Evolutionary conservation across 2,113 vertebrate genomes (phyloP).

Genomic region (Okapia johnstoni): DNA sequence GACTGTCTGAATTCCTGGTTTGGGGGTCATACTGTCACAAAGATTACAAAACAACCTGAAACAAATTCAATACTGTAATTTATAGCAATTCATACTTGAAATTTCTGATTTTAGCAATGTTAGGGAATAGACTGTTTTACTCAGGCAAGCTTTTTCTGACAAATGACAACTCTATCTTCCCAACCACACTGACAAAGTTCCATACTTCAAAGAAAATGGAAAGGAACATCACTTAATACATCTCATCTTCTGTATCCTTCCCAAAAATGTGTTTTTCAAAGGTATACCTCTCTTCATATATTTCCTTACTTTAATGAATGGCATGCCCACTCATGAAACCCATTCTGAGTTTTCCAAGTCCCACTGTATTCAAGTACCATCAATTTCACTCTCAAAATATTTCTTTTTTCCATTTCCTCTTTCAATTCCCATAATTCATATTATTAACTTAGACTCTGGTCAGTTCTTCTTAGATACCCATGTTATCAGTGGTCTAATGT

Average conservation of each 20-base stretch:
- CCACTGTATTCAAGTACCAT: background rate
- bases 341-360: background rate
- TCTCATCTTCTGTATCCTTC: background rate
- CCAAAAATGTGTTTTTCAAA: background rate
- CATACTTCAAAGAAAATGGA: conserved; percentile 3
- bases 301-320: background rate
- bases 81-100: background rate
- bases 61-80: conserved; percentile 12
- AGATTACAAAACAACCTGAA: background rate
- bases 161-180: conserved; percentile 1
- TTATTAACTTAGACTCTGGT: background rate
- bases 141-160: background rate
- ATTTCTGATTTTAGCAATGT: background rate
- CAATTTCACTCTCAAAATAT: background rate
- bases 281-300: background rate
- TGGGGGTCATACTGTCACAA: background rate
- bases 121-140: background rate
- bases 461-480: background rate
- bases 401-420: background rate
- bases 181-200: background rate
- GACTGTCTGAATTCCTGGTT: background rate
- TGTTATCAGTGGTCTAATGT: background rate
- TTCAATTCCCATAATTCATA: background rate
- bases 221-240: background rate
- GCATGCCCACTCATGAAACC: background rate